Percentiles rank a stretch among this genome's conserved stretches.
Evolutionary conservation across 2,797 vertebrate species (phyloP).

Genomic region (Sebastes hubbsi): DNA sequence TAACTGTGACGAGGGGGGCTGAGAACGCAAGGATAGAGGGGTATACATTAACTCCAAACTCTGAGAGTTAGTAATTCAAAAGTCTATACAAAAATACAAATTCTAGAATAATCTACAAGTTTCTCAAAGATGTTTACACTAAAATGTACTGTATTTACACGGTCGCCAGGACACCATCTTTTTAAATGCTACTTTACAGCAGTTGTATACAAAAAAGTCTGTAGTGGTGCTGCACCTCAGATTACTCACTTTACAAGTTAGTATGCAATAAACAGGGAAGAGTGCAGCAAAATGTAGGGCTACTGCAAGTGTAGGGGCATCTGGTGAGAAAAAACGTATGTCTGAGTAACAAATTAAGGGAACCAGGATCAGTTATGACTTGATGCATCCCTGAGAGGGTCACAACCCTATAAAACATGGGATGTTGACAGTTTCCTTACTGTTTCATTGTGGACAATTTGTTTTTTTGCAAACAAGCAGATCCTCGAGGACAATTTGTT

Average conservation of each 20-base stretch:
- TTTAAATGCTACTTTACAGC: slow-evolving; percentile 81
- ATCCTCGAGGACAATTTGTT: slow-evolving; percentile 40
- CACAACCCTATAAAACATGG: slow-evolving; percentile 69
- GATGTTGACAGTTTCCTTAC: slow-evolving; percentile 62
- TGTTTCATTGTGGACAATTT: slow-evolving; percentile 40
- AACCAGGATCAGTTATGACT: slow-evolving; percentile 69
- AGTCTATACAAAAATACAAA: slow-evolving; percentile 88
- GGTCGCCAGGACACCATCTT: slow-evolving; percentile 67
- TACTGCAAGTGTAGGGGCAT: slow-evolving; percentile 59
- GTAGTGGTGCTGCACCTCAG: slow-evolving; percentile 66
- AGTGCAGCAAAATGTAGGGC: slow-evolving; percentile 75
- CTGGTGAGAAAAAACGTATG: slow-evolving; percentile 19
- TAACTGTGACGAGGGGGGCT: slow-evolving; percentile 45
- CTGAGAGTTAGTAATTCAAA: slow-evolving; percentile 73
- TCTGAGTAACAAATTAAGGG: slow-evolving; percentile 55
- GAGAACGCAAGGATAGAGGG: slow-evolving; percentile 48
- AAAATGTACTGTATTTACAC: slow-evolving; percentile 80
- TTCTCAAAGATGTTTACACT: slow-evolving; percentile 76
- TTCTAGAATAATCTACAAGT: slow-evolving; percentile 82
- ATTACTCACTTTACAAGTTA: slow-evolving; percentile 67
- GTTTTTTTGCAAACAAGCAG: slow-evolving; percentile 53
- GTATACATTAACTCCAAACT: slow-evolving; percentile 65
- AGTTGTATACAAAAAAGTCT: slow-evolving; percentile 76
- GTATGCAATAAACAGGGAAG: slow-evolving; percentile 74
- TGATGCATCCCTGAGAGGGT: slow-evolving; percentile 85